These are phyloP conservation scores for Tigriopus californicus DNA, from an alignment of 2,888 invertebrate species.

Conservation along the genomic window DNA sequence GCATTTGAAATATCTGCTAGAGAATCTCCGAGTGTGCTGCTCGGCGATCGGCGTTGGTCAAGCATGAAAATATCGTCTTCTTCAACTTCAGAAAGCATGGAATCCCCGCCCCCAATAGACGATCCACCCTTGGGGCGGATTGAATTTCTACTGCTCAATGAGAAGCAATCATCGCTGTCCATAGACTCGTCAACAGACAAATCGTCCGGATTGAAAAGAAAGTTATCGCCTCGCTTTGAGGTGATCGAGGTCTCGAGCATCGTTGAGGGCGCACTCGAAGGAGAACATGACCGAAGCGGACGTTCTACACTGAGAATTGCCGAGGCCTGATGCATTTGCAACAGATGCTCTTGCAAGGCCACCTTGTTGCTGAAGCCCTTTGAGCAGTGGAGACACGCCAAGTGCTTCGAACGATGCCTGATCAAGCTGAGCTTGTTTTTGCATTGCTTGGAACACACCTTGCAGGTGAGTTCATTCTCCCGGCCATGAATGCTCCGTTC, in stretches of 20 bases:
- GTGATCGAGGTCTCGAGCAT: no score
- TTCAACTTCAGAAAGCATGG: no score
- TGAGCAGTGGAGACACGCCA: conserved; percentile 6
- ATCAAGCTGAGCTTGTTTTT: background rate
- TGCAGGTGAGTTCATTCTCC: background rate
- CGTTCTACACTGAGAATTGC: conserved; percentile 2
- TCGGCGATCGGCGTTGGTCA: no score
- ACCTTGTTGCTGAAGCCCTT: background rate
- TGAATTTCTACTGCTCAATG: no score
- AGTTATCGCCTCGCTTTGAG: no score
- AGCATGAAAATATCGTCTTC: no score
- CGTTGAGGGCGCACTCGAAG: no score
- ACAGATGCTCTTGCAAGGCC: conserved; percentile 9
- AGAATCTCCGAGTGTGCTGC: background rate
- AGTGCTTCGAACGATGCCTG: conserved; percentile 12
- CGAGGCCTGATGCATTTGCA: conserved; percentile 1
- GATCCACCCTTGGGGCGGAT: no score
- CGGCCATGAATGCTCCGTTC: background rate
- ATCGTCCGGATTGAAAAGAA: no score
- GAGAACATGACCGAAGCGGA: background rate
- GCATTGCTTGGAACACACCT: conserved; percentile 7
- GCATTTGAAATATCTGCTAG: background rate
- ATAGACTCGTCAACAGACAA: no score
- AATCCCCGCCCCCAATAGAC: no score
- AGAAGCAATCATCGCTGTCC: no score